Percentiles rank a stretch among this genome's conserved stretches.
Evolutionary conservation across 2,113 vertebrate species (phyloP).

Genomic region (Tupaia chinensis): DNA sequence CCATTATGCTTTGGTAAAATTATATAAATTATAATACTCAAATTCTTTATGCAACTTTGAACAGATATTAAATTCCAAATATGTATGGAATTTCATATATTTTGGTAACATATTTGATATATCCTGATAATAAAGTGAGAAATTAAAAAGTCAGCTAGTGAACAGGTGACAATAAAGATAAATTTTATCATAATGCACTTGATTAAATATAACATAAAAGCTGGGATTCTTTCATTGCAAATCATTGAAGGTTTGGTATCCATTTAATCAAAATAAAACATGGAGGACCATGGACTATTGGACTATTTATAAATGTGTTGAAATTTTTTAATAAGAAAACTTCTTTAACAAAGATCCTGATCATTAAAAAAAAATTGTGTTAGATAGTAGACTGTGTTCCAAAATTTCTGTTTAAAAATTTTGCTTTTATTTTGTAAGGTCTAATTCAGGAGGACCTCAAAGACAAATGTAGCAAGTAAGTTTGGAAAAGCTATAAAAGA

Average conservation of each 20-base stretch:
- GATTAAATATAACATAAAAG: slow-evolving; percentile 31
- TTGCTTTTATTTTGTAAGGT: slow-evolving; percentile 70
- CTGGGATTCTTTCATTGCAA: slow-evolving; percentile 77
- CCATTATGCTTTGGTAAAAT: slow-evolving; percentile 39
- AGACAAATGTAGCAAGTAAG: slow-evolving; percentile 63
- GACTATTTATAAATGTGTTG: slow-evolving; percentile 74
- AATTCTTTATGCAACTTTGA: slow-evolving; percentile 40
- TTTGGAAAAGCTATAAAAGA: slow-evolving; percentile 57
- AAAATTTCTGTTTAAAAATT: slow-evolving; percentile 62
- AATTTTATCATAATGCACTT: slow-evolving; percentile 11
- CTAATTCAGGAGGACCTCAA: slow-evolving; percentile 54
- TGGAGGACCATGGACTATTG: slow-evolving; percentile 60
- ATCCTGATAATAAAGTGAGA: slow-evolving; percentile 37
- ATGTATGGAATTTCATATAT: slow-evolving; percentile 13
- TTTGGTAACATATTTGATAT: slow-evolving; percentile 41
- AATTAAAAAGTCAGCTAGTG: slow-evolving; percentile 23
- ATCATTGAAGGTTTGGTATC: slow-evolving; percentile 74
- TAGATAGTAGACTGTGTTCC: slow-evolving; percentile 27
- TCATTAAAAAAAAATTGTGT: slow-evolving; percentile 64
- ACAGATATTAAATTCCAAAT: slow-evolving; percentile 35
- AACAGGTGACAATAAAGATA: slow-evolving; percentile 43
- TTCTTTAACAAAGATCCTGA: slow-evolving; percentile 61
- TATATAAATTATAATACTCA: slow-evolving; percentile 33
- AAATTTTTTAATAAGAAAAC: slow-evolving; percentile 73
- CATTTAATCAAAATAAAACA: slow-evolving; percentile 72